Evolutionary conservation across 2,797 vertebrate genomes (phyloP).

Genomic region (Falco berigora): DNA sequence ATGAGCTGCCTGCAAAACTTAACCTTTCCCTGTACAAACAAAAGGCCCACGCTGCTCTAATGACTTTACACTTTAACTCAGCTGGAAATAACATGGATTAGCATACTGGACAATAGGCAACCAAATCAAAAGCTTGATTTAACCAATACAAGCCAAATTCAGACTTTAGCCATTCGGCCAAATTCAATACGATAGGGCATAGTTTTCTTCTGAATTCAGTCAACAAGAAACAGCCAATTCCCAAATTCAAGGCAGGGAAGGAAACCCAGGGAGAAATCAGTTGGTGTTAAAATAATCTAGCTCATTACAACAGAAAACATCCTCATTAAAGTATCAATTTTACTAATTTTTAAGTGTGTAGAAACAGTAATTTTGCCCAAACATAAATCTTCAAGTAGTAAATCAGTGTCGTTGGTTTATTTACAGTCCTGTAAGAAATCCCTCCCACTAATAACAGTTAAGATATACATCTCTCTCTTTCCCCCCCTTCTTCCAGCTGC

Average conservation of each 20-base stretch:
- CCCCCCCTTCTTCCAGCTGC: background rate
- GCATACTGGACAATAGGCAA: constrained; percentile 37
- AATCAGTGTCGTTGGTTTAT: background rate
- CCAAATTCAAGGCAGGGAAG: background rate
- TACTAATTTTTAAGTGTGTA: background rate
- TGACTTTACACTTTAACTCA: constrained; percentile 50
- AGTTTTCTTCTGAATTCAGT: background rate
- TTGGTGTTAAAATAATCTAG: background rate
- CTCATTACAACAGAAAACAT: background rate
- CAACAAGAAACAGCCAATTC: background rate
- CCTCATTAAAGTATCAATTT: background rate
- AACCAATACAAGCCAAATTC: background rate
- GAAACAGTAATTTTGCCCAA: background rate
- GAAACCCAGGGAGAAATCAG: background rate
- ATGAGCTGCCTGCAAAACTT: background rate
- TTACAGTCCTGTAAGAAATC: background rate
- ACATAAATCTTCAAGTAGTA: background rate
- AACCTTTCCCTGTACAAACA: constrained; percentile 32
- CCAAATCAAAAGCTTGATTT: constrained; percentile 18
- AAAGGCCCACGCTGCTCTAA: constrained; percentile 28
- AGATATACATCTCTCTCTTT: background rate
- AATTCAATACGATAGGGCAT: background rate
- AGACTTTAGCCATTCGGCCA: background rate
- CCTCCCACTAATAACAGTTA: background rate
- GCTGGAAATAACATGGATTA: constrained; percentile 38